phyloP scores from a whole-genome alignment of 2,797 vertebrate genomes.

The Moxostoma hubbsi region DNA sequence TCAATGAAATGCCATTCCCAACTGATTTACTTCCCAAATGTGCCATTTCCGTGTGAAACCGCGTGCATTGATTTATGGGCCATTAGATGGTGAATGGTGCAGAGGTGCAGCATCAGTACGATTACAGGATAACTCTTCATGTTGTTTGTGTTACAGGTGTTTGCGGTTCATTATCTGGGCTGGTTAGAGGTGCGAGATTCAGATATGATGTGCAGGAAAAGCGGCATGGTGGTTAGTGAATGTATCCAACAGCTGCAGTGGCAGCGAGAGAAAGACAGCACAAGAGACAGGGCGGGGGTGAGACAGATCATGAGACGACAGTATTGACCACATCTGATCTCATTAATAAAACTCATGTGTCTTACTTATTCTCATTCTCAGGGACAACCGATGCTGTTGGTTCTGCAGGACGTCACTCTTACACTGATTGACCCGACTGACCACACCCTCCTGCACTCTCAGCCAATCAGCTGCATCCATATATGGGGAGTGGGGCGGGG shows the following conservation, averaged over 20 bases:
- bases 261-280: slow-evolving; percentile 86
- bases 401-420: slow-evolving; percentile 91
- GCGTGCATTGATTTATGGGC: no score
- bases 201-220: slow-evolving; percentile 89
- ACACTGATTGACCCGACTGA: slow-evolving; percentile 94
- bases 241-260: slow-evolving; percentile 92
- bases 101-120: slow-evolving; percentile 6
- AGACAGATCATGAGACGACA: slow-evolving; percentile 55
- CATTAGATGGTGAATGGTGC: no score
- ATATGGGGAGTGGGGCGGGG: slow-evolving; percentile 97
- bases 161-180: slow-evolving; percentile 92
- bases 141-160: slow-evolving; percentile 78
- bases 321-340: neutral
- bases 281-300: slow-evolving; percentile 95
- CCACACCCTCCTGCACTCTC: slow-evolving; percentile 88
- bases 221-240: slow-evolving; percentile 91
- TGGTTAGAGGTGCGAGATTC: slow-evolving; percentile 97
- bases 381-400: slow-evolving; percentile 95
- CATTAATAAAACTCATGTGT: neutral
- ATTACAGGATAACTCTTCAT: neutral
- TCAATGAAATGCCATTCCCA: no score
- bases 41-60: neutral
- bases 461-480: slow-evolving; percentile 95
- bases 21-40: neutral
- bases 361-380: slow-evolving; percentile 63